Evolutionary conservation across 1,140 invertebrate species (phyloP), one percentile per base, ranked within the genome.

Genomic region (Branchinecta lindahli): DNA sequence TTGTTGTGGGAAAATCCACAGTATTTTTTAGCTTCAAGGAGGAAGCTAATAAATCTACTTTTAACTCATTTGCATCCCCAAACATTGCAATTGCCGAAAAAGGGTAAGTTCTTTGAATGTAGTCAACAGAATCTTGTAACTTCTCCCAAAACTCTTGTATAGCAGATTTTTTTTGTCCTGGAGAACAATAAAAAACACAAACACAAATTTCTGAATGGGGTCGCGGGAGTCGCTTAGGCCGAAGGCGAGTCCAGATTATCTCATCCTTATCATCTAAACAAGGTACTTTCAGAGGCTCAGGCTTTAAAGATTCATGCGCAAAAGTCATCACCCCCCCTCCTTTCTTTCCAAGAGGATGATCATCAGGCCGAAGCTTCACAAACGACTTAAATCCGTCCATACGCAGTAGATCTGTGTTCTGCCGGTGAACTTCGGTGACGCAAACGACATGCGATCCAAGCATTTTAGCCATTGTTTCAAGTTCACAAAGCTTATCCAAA

Each of bases 401-500:
- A 15, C 52, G 12, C 18, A 61, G 52, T 61, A 61, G 6, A 15
- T 61, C 52, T 15, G 52, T 12, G 18, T 61, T 61, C 52, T 61
- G 52, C 18, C 52, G 52, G 52, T 61, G 52, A 12, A 61, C 52
- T 61, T 61, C 52, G 18, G 52, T 61, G 52, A 61, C 52, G 18
- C 12, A 12, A 15, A 61, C 12, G 52, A 61, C 52, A 15, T 12
- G 18, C 12, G 52, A 12, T 61, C 18, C 18, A 61, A 61, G 12
- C 18, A 61, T 61, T 15, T 61, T 61, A 61, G 33, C 33, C 33
- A 33, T 33, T 33, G 33, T 33, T 33, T 33, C 33, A 33, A 33
- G 33, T 33, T 33, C 33, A 33, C 33, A 33, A 33, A 33, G 33
- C 33, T 33, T 33, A 33, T 33, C 33, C 33, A 33, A 33, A 33